Conservation (phyloP, 2,113 vertebrate species). For the Xiphophorus hellerii region DNA sequence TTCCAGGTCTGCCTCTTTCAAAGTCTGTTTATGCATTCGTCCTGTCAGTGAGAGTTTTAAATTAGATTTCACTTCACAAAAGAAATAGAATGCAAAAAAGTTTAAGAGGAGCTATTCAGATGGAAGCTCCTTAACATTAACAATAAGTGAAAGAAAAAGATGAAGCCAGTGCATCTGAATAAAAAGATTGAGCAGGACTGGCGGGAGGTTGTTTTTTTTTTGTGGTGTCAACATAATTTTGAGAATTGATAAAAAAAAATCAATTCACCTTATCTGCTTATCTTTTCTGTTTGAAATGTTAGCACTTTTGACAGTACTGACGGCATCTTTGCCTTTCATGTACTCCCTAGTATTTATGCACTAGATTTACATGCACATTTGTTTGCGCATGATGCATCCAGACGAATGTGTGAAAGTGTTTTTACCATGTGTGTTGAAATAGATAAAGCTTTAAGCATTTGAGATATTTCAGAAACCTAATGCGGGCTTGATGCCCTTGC, state of each 20-base stretch:
- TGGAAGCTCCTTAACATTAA: slow-evolving; percentile 27
- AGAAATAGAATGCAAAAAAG: slow-evolving; percentile 17
- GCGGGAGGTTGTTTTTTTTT: background rate
- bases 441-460: slow-evolving; percentile 64
- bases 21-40: too few relatives aligned
- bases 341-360: slow-evolving; percentile 43
- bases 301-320: slow-evolving; percentile 53
- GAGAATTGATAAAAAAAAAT: slow-evolving; percentile 54
- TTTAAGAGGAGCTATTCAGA: slow-evolving; percentile 4
- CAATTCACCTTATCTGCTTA: slow-evolving; percentile 51
- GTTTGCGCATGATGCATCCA: slow-evolving; percentile 28
- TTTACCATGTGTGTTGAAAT: slow-evolving; percentile 31
- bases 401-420: slow-evolving; percentile 39
- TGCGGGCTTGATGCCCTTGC: slow-evolving; percentile 62
- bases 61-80: background rate
- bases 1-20: background rate
- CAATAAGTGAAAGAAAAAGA: slow-evolving; percentile 46
- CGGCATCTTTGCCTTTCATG: slow-evolving; percentile 28
- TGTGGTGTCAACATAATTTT: slow-evolving; percentile 61
- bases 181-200: slow-evolving; percentile 42
- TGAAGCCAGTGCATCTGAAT: slow-evolving; percentile 24
- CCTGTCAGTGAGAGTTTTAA: background rate
- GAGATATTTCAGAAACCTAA: slow-evolving; percentile 68
- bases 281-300: slow-evolving; percentile 54
- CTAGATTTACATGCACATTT: slow-evolving; percentile 47